Conservation (phyloP, 2,888 invertebrate species). For the Brachypterus glaber region DNA sequence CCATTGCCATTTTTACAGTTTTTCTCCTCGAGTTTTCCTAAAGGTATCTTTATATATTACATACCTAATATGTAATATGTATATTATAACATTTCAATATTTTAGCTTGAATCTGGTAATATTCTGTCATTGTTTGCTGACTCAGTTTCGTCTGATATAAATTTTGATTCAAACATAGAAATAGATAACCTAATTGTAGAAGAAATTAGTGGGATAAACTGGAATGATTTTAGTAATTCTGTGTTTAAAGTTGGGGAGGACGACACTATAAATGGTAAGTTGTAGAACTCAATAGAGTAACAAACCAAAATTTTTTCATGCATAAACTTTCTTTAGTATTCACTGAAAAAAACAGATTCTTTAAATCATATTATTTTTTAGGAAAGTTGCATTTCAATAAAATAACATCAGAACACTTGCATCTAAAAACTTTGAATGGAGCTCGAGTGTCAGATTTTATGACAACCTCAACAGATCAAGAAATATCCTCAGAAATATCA, state of each 20-base stretch:
- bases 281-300: no score
- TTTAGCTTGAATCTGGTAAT: no score
- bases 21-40: no score
- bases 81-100: no score
- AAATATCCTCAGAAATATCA: conserved; percentile 26
- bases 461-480: conserved; percentile 33
- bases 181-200: conserved; percentile 31
- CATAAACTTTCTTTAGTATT: no score
- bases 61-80: no score
- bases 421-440: conserved; percentile 21
- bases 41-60: no score
- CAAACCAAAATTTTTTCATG: no score
- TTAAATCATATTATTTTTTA: conserved; percentile 15
- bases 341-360: no score
- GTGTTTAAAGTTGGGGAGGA: conserved; percentile 29
- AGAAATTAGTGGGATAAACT: conserved; percentile 31
- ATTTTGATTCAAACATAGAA: conserved; percentile 23
- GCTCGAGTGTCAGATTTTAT: conserved; percentile 23
- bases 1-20: no score
- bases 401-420: conserved; percentile 21
- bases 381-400: conserved; percentile 25
- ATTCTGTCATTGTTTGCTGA: no score
- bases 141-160: no score
- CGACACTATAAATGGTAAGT: conserved; percentile 16
- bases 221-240: conserved; percentile 30